Evolutionary conservation across 2,888 invertebrate species (phyloP), one percentile per base, ranked within the genome.

Genomic region (Rhimphoctona megacephalus): DNA sequence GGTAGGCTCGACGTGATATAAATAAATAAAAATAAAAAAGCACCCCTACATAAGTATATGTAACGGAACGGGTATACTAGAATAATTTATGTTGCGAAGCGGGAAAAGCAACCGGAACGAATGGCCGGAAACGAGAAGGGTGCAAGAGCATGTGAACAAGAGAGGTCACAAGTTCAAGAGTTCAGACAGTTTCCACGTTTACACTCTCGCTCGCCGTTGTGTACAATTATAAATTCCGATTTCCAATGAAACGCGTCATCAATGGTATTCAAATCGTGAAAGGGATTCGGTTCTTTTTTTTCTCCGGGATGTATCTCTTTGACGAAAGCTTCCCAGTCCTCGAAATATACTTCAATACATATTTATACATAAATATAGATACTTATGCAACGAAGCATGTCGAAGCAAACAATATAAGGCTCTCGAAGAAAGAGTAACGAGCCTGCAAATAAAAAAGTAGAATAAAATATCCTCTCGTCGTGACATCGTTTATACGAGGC

Each of bases 111-210:
- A 84, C 74, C 72, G 69, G 83, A 81, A 83, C 69, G 61, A 77
- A 83, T 76, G 64, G 43, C 80, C 81, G 80, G 77, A 83, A 83
- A 81, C 84, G 52, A 66, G 76, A 72, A 83, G 69, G 17, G 78
- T 74, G 72, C 52, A 74, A 81, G 83, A 83, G 81, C 79, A 67
- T 78, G 72, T 86, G 69, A 81, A 83, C 79, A 74, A 81, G 72
- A 85, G 84, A 88, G 92, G 92, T 92, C 92, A 92, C 89, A 92
- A 91, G 92, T 92, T 92, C 91, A 92, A 91, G 90, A 92, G 92
- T 90, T 91, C 90, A 91, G 79, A 64, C 66, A 67, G 76, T 74
- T 78, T 64, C 69, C 22, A 74, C 77, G 78, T 86, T 86, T 79
- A 36, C 78, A 72, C 66, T 79, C 69, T 36, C 74, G 14, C 43